Conservation (phyloP, 2,113 vertebrate species). For the Paracanthobrama guichenoti region DNA sequence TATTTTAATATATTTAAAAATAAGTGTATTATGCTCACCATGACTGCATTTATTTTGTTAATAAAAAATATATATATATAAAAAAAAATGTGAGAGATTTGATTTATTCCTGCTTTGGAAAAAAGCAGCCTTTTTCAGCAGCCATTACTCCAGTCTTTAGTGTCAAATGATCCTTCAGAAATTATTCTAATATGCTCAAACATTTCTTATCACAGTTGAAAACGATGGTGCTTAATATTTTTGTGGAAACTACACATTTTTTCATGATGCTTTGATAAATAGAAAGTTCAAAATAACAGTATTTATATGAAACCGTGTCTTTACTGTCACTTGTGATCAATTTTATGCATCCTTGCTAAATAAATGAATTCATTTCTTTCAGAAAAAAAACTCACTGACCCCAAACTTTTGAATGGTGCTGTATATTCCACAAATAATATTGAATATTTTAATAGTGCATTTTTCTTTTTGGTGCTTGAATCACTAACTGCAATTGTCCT, state of each 20-base stretch:
- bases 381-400: background rate
- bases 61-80: too few species aligned
- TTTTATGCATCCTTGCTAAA: background rate
- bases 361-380: background rate
- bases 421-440: background rate
- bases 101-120: too few species aligned
- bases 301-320: too few species aligned
- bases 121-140: background rate
- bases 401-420: background rate
- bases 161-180: background rate
- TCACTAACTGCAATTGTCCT: background rate
- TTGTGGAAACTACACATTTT: background rate
- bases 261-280: background rate
- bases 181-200: background rate
- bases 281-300: background rate
- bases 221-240: too few species aligned
- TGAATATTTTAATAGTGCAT: background rate
- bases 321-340: background rate
- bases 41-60: too few species aligned
- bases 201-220: background rate
- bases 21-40: background rate
- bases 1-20: background rate
- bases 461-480: background rate
- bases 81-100: too few species aligned
- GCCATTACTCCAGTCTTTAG: background rate